Evolutionary conservation across 2,888 invertebrate genomes (phyloP), one percentile per base, ranked within the genome.

Genomic region (Allacma fusca): DNA sequence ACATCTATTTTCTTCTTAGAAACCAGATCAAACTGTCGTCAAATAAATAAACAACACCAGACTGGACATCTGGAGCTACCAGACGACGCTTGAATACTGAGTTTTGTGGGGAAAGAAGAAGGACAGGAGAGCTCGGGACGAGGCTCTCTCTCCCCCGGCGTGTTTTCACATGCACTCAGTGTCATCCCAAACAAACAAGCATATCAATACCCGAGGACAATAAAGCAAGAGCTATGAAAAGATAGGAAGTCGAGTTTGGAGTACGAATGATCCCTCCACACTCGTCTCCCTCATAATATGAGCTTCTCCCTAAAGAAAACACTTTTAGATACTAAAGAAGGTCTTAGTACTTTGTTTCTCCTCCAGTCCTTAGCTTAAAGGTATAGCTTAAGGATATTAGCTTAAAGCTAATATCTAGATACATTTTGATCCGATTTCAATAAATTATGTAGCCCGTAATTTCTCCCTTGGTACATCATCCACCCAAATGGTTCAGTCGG

Each of bases 11-110:
- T 2, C 13, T 28, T 65, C 62, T 62, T 50, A 13, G 19, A 5
- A 13, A 50, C 50, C 50, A 50, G 50, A 50, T 50, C 50, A 50
- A 50, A 50, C 50, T 50, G 50, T 50, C 50, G 50, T 16, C 50
- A 50, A 50, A n/a, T 50, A 50, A 50, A 50, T 50, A 50, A 50
- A 50, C 50, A 50, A 50, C 16, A 50, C 50, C 50, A 50, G 50
- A 50, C 50, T 16, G 50, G 50, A 50, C 50, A 50, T 50, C 50
- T 50, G 50, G 9, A 50, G 50, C 50, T 50, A 50, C 50, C 50
- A 50, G 50, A 50, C 50, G 50, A 50, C 50, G 7, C 50, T 50
- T 50, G 50, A 50, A 50, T 50, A 50, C 50, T 9, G 50, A 50
- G 50, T n/a, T n/a, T 40, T 40, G 40, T 40, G 40, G 13, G 13